Percentiles rank a stretch among this genome's conserved stretches.
phyloP scores from a whole-genome alignment of 2,113 vertebrate species.

The Campylorhamphus procurvoides region DNA sequence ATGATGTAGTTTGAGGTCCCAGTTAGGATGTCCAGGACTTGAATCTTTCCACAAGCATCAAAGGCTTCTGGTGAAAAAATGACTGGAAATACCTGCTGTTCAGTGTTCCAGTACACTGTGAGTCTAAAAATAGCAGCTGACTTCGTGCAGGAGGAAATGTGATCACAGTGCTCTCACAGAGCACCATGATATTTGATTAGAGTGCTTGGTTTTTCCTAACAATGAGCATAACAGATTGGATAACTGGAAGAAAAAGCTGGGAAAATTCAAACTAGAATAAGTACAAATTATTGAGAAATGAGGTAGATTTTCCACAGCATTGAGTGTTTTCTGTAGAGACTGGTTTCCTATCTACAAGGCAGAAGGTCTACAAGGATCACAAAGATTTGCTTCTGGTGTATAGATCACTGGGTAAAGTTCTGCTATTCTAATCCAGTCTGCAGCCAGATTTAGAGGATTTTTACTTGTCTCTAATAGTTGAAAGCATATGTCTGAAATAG shows the following conservation, averaged over 20 bases:
- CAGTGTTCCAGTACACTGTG: neutral
- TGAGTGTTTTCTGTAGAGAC: neutral
- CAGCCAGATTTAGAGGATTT: neutral
- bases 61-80: constrained; percentile 11
- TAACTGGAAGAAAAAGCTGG: neutral
- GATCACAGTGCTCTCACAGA: neutral
- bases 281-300: neutral
- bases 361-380: neutral
- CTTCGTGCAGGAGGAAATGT: neutral
- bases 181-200: neutral
- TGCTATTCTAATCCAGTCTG: neutral
- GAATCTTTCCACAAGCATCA: neutral
- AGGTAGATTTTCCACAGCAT: neutral
- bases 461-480: neutral
- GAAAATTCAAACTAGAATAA: constrained; percentile 2
- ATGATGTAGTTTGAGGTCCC: neutral
- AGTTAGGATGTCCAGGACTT: neutral
- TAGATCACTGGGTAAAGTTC: neutral
- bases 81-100: constrained; percentile 40
- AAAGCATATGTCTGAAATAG: neutral
- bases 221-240: neutral
- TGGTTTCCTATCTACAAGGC: neutral
- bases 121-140: constrained; percentile 8
- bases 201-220: constrained; percentile 1
- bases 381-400: neutral